These are phyloP conservation scores for Caenorhabditis macrosperma DNA, from an alignment of 2,888 invertebrate species.

Conservation along the genomic window DNA sequence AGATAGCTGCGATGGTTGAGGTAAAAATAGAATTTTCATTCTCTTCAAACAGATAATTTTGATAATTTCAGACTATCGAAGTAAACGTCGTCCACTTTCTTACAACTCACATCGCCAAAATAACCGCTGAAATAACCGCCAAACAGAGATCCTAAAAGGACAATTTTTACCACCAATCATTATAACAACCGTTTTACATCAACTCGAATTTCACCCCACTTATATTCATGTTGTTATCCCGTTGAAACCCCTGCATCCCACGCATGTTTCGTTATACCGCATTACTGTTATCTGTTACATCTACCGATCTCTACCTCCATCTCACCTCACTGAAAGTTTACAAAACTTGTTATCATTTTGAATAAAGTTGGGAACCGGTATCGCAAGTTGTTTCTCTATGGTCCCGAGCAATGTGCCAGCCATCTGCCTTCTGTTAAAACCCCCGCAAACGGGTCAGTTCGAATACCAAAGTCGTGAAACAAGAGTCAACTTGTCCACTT, in stretches of 20 bases:
- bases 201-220: background rate
- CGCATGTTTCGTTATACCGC: background rate
- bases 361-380: background rate
- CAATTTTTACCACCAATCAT: no score
- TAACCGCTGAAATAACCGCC: constrained; percentile 13
- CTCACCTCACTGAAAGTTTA: background rate
- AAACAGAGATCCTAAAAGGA: constrained; percentile 6
- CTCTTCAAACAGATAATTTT: background rate
- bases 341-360: background rate
- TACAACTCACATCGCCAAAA: constrained; percentile 10
- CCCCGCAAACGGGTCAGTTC: no score
- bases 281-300: background rate
- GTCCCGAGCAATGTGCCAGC: no score
- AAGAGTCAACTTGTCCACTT: no score
- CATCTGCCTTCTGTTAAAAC: no score
- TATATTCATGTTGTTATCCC: constrained; percentile 2
- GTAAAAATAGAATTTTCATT: background rate
- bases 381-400: background rate
- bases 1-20: constrained; percentile 37
- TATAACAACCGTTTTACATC: constrained; percentile 8
- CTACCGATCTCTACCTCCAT: background rate
- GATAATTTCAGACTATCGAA: constrained; percentile 20
- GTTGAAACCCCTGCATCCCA: background rate
- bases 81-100: constrained; percentile 27
- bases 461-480: no score